These are phyloP conservation scores for Microtus pennsylvanicus DNA, from an alignment of 2,113 vertebrate genomes.

Conservation along the genomic window DNA sequence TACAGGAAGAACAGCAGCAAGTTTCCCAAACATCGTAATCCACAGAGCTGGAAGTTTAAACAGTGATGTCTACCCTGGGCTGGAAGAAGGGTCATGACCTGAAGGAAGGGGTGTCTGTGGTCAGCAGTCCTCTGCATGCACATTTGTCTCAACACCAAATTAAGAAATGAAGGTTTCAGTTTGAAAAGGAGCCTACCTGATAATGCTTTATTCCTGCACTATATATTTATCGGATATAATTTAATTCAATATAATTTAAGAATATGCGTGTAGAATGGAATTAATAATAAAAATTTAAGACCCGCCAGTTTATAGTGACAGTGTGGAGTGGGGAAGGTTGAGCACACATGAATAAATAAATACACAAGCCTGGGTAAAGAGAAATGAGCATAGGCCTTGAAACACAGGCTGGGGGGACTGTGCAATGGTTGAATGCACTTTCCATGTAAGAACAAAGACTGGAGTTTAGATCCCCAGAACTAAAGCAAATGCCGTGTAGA, in stretches of 20 bases:
- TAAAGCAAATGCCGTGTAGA: not conserved
- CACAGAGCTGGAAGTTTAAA: conserved; percentile 40
- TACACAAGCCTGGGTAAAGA: not conserved
- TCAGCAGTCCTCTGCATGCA: not conserved
- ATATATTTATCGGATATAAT: not conserved
- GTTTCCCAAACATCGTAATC: not conserved
- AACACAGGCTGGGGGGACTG: too few relatives aligned
- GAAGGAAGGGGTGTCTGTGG: not conserved
- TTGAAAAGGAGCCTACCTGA: not conserved
- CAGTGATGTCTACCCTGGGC: not conserved
- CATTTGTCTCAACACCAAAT: not conserved
- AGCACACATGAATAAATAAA: not conserved
- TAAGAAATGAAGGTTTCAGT: not conserved
- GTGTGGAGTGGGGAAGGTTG: accelerated
- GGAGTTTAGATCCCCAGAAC: not conserved
- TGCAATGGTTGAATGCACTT: not conserved
- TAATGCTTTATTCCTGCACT: not conserved
- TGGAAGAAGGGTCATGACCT: not conserved
- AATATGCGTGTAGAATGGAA: not conserved
- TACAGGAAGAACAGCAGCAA: not conserved
- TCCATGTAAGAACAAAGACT: not conserved
- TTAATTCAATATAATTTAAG: not conserved
- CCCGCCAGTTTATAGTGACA: not conserved
- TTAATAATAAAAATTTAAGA: not conserved
- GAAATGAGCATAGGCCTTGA: not conserved